phyloP scores from a whole-genome alignment of 2,797 vertebrate species.

The Tragopan temminckii region DNA sequence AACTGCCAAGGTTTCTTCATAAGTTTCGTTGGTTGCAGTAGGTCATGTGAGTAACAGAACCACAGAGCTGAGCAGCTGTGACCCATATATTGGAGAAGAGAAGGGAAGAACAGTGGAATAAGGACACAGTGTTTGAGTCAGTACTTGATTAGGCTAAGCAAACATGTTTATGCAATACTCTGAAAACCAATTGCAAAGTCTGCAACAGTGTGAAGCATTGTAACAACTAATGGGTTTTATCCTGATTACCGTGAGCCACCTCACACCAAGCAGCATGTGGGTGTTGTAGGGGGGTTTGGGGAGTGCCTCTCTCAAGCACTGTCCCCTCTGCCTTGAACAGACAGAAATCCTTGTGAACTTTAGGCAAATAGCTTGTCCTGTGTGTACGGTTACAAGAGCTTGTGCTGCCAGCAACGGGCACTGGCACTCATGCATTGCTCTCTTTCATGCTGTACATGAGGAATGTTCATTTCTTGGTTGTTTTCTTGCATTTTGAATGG shows the following conservation, averaged over 20 bases:
- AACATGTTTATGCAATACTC: not conserved
- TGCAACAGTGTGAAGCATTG: not conserved
- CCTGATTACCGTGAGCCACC: not conserved
- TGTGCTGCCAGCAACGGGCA: not conserved
- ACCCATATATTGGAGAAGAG: constrained; percentile 27
- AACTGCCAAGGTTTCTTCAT: constrained; percentile 16
- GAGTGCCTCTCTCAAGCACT: rapidly evolving
- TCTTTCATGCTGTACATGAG: not conserved
- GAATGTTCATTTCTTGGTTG: not conserved
- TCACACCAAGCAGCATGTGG: rapidly evolving
- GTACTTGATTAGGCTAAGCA: not conserved
- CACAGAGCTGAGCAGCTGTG: constrained; percentile 54
- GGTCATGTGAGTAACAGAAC: not conserved
- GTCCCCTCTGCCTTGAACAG: not conserved
- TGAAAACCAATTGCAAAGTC: not conserved
- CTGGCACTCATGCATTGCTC: rapidly evolving
- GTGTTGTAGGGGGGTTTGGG: not conserved
- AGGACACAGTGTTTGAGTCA: not conserved
- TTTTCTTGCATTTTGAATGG: not conserved
- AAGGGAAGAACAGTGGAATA: not conserved
- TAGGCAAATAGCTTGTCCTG: not conserved
- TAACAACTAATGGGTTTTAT: not conserved
- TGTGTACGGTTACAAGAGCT: not conserved
- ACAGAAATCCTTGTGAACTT: not conserved
- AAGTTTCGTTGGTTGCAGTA: not conserved